Evolutionary conservation across 2,888 invertebrate species (phyloP), one percentile per base, ranked within the genome.

Genomic region (Parapristionchus giblindavisi): DNA sequence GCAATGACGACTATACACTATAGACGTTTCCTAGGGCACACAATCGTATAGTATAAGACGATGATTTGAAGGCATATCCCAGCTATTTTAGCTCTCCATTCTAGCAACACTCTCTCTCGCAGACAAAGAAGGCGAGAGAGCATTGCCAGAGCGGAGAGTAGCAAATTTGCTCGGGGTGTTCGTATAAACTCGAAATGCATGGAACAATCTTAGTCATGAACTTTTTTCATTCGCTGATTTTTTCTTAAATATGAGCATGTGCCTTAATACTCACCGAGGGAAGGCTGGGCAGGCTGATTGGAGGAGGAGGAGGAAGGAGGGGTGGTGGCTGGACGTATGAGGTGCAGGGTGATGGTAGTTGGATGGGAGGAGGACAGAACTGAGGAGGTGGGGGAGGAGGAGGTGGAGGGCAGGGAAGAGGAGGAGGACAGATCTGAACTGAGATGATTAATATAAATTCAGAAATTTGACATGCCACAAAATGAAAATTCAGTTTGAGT

Each of bases 361-460:
- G 84, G 63, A 77, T 75, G 32, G 81, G 84, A 68, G 79, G 78
- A 5, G 82, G 82, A 38, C 81, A 82, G 77, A 80, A 75, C 32
- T 83, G 85, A 34, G 83, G 82, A 58, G 85, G 85, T 29, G 84
- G 84, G 43, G 83, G 83, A 34, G 83, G 83, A n/a, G 83, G 84
- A 24, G 81, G 82, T 51, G 84, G 83, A 74, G 84, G 85, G 66
- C 85, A 84, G 29, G 79, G 77, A 21, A 81, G 79, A 1, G 84
- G 84, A 70, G 85, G 84, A 32, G 86, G 86, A 65, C 86, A 86
- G 76, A 85, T 84, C 75, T 81, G 77, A 11, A 66, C 58, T 27
- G 38, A 34, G 6, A 61, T 29, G 24, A 58, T 14, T 17, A 27
- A n/a, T 14, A 40, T 52, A 36, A 36, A 27, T 51, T 2, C 4